Evolutionary conservation across 1,140 invertebrate genomes (phyloP).

Genomic region (Platyura marginata): DNA sequence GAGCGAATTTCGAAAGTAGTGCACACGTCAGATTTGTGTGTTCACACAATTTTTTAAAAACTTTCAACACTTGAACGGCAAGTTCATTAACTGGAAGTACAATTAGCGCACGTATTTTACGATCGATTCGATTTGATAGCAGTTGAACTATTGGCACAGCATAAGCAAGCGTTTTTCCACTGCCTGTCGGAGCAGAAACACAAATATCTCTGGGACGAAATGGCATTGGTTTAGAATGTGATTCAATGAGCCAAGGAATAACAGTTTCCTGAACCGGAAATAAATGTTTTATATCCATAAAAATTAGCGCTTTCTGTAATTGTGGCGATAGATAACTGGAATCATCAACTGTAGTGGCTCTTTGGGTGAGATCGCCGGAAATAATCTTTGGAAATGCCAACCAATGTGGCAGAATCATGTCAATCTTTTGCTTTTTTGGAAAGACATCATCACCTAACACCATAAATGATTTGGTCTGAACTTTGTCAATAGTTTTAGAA

Average conservation of each 20-base stretch:
- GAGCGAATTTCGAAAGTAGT: conserved; percentile 49
- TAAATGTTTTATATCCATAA: conserved; percentile 56
- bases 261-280: conserved; percentile 79
- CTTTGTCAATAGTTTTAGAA: neutral
- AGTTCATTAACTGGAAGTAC: conserved; percentile 85
- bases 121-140: conserved; percentile 20
- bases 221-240: conserved; percentile 32
- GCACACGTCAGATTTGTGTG: conserved; percentile 54
- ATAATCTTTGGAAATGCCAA: conserved; percentile 60
- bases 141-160: conserved; percentile 77
- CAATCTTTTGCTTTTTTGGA: conserved; percentile 25
- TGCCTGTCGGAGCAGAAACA: conserved; percentile 92
- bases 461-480: neutral
- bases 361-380: conserved; percentile 43
- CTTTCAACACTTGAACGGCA: conserved; percentile 72
- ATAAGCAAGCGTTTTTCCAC: conserved; percentile 93
- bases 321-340: conserved; percentile 36
- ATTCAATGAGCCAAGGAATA: conserved; percentile 60
- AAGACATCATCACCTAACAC: conserved; percentile 2
- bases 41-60: conserved; percentile 54
- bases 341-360: conserved; percentile 35
- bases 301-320: conserved; percentile 41
- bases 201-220: conserved; percentile 77
- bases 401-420: conserved; percentile 71
- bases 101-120: conserved; percentile 60